Conservation (phyloP, 2,888 invertebrate genomes). For the Peribatodes rhomboidaria region DNA sequence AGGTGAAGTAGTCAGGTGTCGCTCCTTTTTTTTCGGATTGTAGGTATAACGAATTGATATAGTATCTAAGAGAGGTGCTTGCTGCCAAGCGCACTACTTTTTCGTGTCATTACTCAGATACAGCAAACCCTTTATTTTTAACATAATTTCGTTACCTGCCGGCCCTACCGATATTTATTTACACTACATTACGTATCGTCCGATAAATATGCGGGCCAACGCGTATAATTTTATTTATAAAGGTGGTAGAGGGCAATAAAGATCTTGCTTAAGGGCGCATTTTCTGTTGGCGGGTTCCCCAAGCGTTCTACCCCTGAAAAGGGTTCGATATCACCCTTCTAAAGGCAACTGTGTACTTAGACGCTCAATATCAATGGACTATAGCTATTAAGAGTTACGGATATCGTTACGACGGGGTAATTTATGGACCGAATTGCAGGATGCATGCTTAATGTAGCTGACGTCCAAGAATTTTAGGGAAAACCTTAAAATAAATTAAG, state of each 20-base stretch:
- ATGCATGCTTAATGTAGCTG: neutral
- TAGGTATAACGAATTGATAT: too few relatives aligned
- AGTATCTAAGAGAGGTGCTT: too few relatives aligned
- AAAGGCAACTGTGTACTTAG: constrained; percentile 30
- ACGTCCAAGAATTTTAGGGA: neutral
- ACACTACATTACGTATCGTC: constrained; percentile 28
- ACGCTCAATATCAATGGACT: constrained; percentile 26
- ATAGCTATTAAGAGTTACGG: constrained; percentile 28
- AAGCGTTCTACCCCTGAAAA: constrained; percentile 57
- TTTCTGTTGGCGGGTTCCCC: constrained; percentile 46
- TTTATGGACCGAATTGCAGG: constrained; percentile 9
- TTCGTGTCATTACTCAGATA: neutral
- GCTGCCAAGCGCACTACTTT: too few relatives aligned
- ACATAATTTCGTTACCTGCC: constrained; percentile 27
- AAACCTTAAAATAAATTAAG: too few relatives aligned
- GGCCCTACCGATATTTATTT: constrained; percentile 25
- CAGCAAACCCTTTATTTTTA: neutral
- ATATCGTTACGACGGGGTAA: constrained; percentile 12
- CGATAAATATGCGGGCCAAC: constrained; percentile 41
- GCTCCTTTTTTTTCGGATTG: too few relatives aligned
- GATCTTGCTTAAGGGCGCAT: constrained; percentile 53
- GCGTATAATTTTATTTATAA: constrained; percentile 46
- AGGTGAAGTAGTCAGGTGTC: too few relatives aligned
- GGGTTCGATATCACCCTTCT: constrained; percentile 46
- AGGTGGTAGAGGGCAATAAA: constrained; percentile 53